phyloP scores from a whole-genome alignment of 2,888 invertebrate species.

The Philereme transversata region DNA sequence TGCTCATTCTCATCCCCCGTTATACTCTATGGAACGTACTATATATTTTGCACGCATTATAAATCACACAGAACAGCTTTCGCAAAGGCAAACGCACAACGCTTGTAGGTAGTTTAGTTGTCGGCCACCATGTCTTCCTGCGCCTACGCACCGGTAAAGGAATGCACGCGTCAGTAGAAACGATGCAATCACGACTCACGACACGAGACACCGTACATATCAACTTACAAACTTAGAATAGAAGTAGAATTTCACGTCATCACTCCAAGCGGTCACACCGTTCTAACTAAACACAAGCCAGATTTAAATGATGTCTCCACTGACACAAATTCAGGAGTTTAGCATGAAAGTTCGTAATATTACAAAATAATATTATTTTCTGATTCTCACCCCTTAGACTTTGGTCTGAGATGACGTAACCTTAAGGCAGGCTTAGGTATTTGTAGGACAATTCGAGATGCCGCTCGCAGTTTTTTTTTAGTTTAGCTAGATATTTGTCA shows the following conservation, averaged over 20 bases:
- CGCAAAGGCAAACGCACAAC: slow-evolving; percentile 27
- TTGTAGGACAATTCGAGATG: too few relatives aligned
- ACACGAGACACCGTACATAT: slow-evolving; percentile 10
- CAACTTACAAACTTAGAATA: slow-evolving; percentile 3
- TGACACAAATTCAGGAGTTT: too few relatives aligned
- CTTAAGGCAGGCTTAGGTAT: too few relatives aligned
- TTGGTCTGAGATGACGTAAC: too few relatives aligned
- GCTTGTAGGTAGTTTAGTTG: slow-evolving; percentile 32
- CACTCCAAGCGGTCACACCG: not conserved
- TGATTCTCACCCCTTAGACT: too few relatives aligned
- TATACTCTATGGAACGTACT: slow-evolving; percentile 8
- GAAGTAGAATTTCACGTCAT: not conserved
- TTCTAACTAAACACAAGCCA: too few relatives aligned
- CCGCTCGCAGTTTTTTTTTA: too few relatives aligned
- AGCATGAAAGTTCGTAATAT: too few relatives aligned
- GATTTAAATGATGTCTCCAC: too few relatives aligned
- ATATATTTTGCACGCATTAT: slow-evolving; percentile 22
- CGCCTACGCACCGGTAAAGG: slow-evolving; percentile 39
- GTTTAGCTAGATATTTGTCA: too few relatives aligned
- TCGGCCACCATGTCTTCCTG: slow-evolving; percentile 41
- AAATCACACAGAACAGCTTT: slow-evolving; percentile 29
- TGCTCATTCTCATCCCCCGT: too few relatives aligned
- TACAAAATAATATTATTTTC: too few relatives aligned
- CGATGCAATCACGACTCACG: slow-evolving; percentile 7
- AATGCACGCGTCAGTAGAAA: slow-evolving; percentile 43